phyloP scores from a whole-genome alignment of 2,888 invertebrate species.

The Caradrina clavipalpis region DNA sequence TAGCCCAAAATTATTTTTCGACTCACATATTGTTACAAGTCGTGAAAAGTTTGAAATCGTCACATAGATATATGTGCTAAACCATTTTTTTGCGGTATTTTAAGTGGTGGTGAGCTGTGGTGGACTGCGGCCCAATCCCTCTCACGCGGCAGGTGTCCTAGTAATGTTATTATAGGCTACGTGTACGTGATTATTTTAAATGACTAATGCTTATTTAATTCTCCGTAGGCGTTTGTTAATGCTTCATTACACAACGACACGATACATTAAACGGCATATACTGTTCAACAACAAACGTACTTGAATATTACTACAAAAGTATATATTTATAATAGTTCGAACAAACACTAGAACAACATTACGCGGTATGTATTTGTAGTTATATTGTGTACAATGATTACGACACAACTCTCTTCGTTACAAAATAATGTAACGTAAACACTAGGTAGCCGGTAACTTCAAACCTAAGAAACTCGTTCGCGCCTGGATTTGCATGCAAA shows the following conservation, averaged over 20 bases:
- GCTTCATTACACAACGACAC: background rate
- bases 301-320: too few relatives aligned
- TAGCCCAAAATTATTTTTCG: conserved; percentile 10
- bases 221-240: background rate
- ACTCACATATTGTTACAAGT: conserved; percentile 21
- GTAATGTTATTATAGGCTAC: too few relatives aligned
- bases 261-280: background rate
- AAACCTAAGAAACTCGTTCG: conserved; percentile 25
- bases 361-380: background rate
- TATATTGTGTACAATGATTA: background rate
- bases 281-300: background rate
- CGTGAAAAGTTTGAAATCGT: background rate
- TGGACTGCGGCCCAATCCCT: too few relatives aligned
- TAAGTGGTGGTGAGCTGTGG: background rate
- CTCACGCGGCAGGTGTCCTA: too few relatives aligned
- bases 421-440: conserved; percentile 6
- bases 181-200: background rate
- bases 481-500: conserved; percentile 53
- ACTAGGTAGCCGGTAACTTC: background rate
- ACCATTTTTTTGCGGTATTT: background rate
- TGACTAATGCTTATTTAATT: background rate
- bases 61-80: background rate
- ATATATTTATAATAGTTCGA: too few relatives aligned
- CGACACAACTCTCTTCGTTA: background rate
- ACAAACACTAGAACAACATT: background rate